A percentile compares a stretch with the other conserved stretches of the same genome.
These are phyloP conservation scores for Cirrhinus mrigala DNA, from an alignment of 2,797 vertebrate genomes.

Conservation along the genomic window DNA sequence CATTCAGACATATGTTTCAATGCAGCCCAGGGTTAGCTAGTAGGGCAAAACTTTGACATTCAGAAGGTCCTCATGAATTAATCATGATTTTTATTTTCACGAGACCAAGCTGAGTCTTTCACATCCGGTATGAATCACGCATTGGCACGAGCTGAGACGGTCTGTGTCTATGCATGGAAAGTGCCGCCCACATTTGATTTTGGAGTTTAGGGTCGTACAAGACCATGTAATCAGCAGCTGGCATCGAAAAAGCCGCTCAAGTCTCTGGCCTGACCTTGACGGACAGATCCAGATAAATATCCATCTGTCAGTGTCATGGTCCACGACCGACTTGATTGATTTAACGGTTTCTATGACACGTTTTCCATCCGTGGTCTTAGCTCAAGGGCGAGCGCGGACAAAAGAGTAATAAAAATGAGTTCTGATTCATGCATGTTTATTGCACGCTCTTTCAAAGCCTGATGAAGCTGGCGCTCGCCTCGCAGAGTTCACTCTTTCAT, in stretches of 20 bases:
- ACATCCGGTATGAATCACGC: constrained; percentile 20
- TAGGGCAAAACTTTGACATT: constrained; percentile 47
- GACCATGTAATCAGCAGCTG: constrained; percentile 30
- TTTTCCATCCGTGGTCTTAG: constrained; percentile 27
- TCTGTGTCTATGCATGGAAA: background rate
- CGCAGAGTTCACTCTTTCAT: background rate
- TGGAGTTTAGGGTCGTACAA: constrained; percentile 1
- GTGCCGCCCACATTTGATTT: constrained; percentile 16
- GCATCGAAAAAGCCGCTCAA: background rate
- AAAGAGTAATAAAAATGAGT: constrained; percentile 22
- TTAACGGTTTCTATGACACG: constrained; percentile 51
- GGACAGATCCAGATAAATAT: constrained; percentile 42
- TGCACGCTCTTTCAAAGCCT: background rate
- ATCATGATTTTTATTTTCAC: constrained; percentile 37
- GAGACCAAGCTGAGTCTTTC: constrained; percentile 12
- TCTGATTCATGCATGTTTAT: constrained; percentile 27
- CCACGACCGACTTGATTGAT: constrained; percentile 48
- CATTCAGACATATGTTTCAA: constrained; percentile 40
- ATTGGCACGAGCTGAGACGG: background rate
- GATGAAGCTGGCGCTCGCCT: background rate
- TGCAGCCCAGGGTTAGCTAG: constrained; percentile 42
- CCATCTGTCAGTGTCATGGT: constrained; percentile 45
- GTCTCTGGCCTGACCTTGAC: constrained; percentile 40
- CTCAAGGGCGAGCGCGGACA: constrained; percentile 31
- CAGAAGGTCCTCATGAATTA: constrained; percentile 48